Evolutionary conservation across 2,797 vertebrate species (phyloP), one percentile per base, ranked within the genome.

Genomic region (Rallus crepitans): DNA sequence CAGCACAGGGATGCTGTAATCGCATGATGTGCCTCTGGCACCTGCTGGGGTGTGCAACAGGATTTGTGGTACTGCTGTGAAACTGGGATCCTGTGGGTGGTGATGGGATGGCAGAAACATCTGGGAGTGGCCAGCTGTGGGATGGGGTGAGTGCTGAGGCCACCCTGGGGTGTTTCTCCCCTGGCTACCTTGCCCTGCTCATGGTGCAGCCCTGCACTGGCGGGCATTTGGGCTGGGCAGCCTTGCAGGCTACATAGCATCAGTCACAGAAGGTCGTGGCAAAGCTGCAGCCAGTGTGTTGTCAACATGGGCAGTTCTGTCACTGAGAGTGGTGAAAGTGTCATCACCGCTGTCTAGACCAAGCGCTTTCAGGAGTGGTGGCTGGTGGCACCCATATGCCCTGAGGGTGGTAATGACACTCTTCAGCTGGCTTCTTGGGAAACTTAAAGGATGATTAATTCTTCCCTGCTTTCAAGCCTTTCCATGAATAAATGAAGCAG

Each of bases 1-100:
- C 1, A 6, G 47, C 0, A 0, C 1, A 12, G 53, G 53, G 53
- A 33, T 2, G 3, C 21, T 47, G 33, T 80, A 35, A 0, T 63
- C 1, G 3, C 2, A 0, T 7, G 42, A 24, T 1, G 4, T 15
- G 33, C 57, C 35, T 64, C 70, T 60, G 65, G 37, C 4, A 1
- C 27, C 61, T n/a, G 33, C 5, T 52, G 60, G 50, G 19, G 13
- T 0, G 1, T 55, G 33, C 0, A 0, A 4, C 33, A 4, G 7
- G 23, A 25, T 79, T 31, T 2, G 1, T 40, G 19, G 19, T 37
- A 12, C 31, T 66, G 47, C 57, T 78, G 33, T 1, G 4, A 27
- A 50, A 40, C 63, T 50, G 71, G 39, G 39, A 25, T 35, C 39
- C 50, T 87, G 50, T 50, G 21, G 25, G 45, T 6, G 3, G 9